These are phyloP conservation scores for Rhynchotus rufescens DNA, from an alignment of 2,797 vertebrate species.

Conservation along the genomic window DNA sequence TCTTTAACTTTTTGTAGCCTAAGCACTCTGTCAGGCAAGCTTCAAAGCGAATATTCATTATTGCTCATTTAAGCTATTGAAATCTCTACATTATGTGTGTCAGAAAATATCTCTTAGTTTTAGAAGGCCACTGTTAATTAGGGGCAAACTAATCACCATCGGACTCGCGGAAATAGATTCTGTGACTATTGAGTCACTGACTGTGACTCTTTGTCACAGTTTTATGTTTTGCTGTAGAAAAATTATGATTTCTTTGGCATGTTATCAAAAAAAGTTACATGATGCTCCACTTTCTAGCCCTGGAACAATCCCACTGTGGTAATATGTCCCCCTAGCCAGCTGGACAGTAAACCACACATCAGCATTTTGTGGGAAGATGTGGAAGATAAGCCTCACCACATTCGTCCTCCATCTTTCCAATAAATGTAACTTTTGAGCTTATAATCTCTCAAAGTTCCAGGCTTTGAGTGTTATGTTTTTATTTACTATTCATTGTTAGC, in stretches of 20 bases:
- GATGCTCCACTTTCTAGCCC: constrained; percentile 30
- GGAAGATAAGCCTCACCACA: not conserved
- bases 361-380: not conserved
- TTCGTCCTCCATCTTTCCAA: not conserved
- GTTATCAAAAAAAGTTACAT: constrained; percentile 66
- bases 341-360: not conserved
- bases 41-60: constrained; percentile 78
- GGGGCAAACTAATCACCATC: constrained; percentile 72
- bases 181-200: not conserved
- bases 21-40: constrained; percentile 74
- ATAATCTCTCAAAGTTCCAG: not conserved
- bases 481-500: not conserved
- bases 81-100: constrained; percentile 66
- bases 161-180: constrained; percentile 73
- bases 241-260: constrained; percentile 79
- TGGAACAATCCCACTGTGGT: not conserved
- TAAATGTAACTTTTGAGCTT: not conserved
- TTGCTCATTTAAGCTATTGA: constrained; percentile 79
- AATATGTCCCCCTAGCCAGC: not conserved
- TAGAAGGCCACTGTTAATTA: constrained; percentile 79
- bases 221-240: constrained; percentile 69
- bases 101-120: constrained; percentile 80
- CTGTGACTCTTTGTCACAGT: constrained; percentile 58
- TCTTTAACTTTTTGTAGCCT: constrained; percentile 79
- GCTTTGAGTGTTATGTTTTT: not conserved